Conservation (phyloP, 2,888 invertebrate genomes). For the Melangyna quadrimaculata region DNA sequence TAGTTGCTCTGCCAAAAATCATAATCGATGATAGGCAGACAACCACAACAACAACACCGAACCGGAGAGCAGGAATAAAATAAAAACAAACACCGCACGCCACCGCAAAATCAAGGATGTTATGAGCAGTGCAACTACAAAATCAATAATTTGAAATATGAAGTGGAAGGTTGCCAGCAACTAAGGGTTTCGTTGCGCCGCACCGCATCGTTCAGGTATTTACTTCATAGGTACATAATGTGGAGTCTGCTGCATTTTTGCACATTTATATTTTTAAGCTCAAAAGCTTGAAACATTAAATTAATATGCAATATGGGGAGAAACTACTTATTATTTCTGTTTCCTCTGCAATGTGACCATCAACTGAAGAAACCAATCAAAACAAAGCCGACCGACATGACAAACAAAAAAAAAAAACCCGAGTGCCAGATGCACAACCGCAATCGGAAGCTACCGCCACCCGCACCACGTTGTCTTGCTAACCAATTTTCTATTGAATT, state of each 20-base stretch:
- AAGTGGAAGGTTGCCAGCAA: slow-evolving; percentile 18
- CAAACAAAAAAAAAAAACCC: neutral
- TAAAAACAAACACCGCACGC: slow-evolving; percentile 7
- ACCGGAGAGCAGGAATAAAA: neutral
- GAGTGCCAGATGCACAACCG: slow-evolving; percentile 36
- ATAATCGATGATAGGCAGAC: neutral
- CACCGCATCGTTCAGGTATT: neutral
- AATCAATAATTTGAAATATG: slow-evolving; percentile 30
- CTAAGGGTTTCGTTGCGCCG: neutral
- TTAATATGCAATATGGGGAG: neutral
- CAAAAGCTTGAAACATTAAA: neutral
- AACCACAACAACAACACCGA: neutral
- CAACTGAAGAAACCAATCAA: slow-evolving; percentile 48
- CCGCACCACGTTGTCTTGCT: slow-evolving; percentile 12
- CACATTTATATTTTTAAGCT: neutral
- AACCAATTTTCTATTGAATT: slow-evolving; percentile 1
- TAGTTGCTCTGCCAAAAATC: neutral
- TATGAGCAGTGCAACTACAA: slow-evolving; percentile 17
- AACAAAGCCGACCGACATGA: slow-evolving; percentile 58
- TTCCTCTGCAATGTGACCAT: slow-evolving; percentile 7
- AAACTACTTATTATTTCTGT: neutral
- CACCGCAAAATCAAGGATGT: slow-evolving; percentile 24
- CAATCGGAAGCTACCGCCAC: slow-evolving; percentile 17
- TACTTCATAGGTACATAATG: neutral
- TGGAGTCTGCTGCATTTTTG: neutral